Evolutionary conservation across 2,113 vertebrate species (phyloP), one percentile per base, ranked within the genome.

Genomic region (Strix uralensis): DNA sequence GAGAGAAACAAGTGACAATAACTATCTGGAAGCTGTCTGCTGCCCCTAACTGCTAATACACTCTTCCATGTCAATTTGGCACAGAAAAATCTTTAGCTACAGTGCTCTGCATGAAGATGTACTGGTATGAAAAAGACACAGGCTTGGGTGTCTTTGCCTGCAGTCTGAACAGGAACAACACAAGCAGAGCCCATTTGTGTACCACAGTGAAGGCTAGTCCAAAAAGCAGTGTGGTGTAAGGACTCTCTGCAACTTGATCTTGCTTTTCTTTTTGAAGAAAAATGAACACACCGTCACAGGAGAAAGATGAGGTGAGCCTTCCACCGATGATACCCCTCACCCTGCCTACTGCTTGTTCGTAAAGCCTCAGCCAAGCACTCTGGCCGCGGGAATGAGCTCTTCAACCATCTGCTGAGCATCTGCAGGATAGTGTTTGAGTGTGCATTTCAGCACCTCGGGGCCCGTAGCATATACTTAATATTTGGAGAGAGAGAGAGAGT

Each of bases 231-330:
- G 5, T 12, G 32, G 30, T 17, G 3, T 3, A 61, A 65, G 32
- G 18, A 30, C 15, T 57, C 34, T 47, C 23, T 72, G 61, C 7
- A 46, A 46, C 19, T 29, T 36, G 15, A 46, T 9, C 2, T 1
- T 2, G 0, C 11, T 58, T 73, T 86, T 15, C 20, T 92, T 74
- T 88, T 42, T 47, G 13, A 75, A 92, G 51, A 29, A 46, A 88
- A 83, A 69, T 30, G 32, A 81, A 13, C 23, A 36, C 10, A 11
- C 2, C 0, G 0, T 58, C 17, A n/a, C 8, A 47, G 34, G 47
- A 89, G 29, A 52, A 7, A 32, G 40, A 67, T 47, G 61, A 84
- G 0, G 2, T 22, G 52, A 81, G 6, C 18, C 9, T 84, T 89
- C 59, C 38, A 36, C 13, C 0, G 0, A 66, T 19, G 34, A 51